Evolutionary conservation across 2,113 vertebrate species (phyloP).

Genomic region (Macrotis lagotis): DNA sequence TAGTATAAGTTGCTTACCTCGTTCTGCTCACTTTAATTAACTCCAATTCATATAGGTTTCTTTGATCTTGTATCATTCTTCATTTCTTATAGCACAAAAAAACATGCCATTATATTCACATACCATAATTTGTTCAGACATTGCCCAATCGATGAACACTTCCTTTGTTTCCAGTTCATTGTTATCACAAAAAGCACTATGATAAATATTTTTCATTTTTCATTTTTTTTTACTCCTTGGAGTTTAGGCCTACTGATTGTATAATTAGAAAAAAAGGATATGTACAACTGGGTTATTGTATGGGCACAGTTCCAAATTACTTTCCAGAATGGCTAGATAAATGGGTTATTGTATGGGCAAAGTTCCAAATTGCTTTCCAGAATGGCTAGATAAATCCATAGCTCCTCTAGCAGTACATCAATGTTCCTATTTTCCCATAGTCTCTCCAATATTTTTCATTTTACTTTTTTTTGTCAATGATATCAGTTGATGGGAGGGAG

Average conservation of each 20-base stretch:
- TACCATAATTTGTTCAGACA: not conserved
- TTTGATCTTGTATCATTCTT: not conserved
- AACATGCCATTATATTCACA: not conserved
- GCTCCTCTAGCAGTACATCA: not conserved
- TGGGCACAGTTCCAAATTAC: not conserved
- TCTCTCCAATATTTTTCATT: no score
- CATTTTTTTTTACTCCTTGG: not conserved
- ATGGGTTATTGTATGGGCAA: no score
- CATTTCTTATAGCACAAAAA: not conserved
- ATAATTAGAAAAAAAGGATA: not conserved
- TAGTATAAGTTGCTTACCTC: not conserved
- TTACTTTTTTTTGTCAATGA: no score
- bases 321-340: no score
- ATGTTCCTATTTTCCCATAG: no score
- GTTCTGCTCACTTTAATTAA: not conserved
- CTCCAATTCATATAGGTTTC: not conserved
- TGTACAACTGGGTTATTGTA: not conserved
- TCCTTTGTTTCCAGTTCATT: not conserved
- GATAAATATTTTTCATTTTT: not conserved
- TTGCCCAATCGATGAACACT: not conserved
- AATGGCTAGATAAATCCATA: not conserved
- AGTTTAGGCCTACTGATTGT: not conserved
- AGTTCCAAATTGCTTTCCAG: no score
- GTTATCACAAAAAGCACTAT: not conserved
- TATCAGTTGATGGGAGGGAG: no score